Evolutionary conservation across 2,113 vertebrate genomes (phyloP).

Genomic region (Plecturocebus donacophilus): DNA sequence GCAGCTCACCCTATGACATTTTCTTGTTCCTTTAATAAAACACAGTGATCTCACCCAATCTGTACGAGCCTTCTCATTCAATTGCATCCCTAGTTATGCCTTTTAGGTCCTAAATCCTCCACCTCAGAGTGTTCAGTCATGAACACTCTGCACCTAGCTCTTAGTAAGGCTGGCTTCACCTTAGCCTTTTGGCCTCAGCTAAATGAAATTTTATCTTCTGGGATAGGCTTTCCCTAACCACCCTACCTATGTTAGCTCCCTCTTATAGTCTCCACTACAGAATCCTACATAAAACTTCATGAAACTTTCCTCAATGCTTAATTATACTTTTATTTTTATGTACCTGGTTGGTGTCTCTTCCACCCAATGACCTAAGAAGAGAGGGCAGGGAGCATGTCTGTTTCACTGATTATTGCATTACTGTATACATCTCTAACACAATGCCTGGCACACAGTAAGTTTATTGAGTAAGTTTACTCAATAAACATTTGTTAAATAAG

Average conservation of each 20-base stretch:
- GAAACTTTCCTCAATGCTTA: neutral
- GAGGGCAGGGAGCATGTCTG: neutral
- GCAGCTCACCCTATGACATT: neutral
- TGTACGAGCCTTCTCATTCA: neutral
- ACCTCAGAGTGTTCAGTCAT: fast-evolving
- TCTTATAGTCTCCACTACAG: neutral
- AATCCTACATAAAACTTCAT: neutral
- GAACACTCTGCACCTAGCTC: neutral
- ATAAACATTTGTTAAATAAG: neutral
- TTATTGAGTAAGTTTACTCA: too few species aligned
- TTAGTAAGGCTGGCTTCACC: neutral
- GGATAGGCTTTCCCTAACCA: neutral
- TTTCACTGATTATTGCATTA: neutral
- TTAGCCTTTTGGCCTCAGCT: neutral
- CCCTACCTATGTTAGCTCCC: too few species aligned
- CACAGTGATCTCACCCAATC: neutral
- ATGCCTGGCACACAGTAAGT: neutral
- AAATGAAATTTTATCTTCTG: neutral
- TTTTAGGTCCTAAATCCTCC: too few species aligned
- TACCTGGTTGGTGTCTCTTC: neutral
- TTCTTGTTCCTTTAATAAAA: neutral
- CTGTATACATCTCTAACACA: neutral
- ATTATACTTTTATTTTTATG: neutral
- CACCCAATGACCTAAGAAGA: neutral
- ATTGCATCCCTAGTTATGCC: neutral